Evolutionary conservation across 1,140 invertebrate species (phyloP).

Genomic region (Tetramorium parvispinum): DNA sequence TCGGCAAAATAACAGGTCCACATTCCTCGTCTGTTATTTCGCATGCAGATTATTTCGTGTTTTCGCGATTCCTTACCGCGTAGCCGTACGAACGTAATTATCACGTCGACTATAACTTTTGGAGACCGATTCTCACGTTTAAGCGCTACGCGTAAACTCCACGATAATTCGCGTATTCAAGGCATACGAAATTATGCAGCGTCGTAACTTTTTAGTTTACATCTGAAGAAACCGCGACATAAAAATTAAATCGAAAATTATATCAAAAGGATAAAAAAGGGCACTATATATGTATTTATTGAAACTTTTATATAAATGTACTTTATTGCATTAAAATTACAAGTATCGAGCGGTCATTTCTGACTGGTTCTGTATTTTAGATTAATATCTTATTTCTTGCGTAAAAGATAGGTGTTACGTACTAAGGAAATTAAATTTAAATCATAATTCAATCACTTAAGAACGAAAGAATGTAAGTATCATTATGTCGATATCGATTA

Average conservation of each 20-base stretch:
- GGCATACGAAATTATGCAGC: background rate
- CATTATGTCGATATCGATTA: no score
- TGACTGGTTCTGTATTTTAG: no score
- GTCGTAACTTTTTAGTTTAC: background rate
- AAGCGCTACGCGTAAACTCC: background rate
- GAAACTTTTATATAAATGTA: background rate
- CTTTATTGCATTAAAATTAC: background rate
- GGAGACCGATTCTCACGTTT: background rate
- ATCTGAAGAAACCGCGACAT: background rate
- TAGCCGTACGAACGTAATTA: conserved; percentile 18
- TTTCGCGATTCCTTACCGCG: background rate
- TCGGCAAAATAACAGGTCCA: background rate
- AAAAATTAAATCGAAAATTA: background rate
- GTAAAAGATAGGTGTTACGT: no score
- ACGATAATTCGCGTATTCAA: background rate
- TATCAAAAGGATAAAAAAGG: background rate
- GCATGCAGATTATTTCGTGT: conserved; percentile 6
- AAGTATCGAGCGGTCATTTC: no score
- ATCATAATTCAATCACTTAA: no score
- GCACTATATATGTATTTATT: background rate
- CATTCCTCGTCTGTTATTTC: conserved; percentile 21
- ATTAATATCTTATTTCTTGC: no score
- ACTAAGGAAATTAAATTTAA: no score
- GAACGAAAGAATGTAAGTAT: no score
- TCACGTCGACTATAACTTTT: background rate